Percentiles rank a stretch among this genome's conserved stretches.
Conservation (phyloP, 2,888 invertebrate species). For the Sarcophaga variegata region DNA sequence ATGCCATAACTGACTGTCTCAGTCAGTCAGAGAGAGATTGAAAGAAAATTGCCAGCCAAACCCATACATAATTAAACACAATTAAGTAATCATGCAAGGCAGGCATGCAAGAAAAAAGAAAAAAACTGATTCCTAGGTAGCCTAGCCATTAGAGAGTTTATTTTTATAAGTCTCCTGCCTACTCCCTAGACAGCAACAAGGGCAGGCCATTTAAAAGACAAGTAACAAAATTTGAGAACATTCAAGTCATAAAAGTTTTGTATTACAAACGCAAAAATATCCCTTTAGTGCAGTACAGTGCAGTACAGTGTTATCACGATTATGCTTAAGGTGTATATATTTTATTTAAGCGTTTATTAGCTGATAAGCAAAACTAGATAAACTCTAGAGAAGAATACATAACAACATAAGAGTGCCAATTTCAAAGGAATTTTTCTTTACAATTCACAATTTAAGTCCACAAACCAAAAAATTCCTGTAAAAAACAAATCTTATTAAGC, state of each 20-base stretch:
- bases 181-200: no score
- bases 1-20: no score
- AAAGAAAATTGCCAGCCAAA: not conserved
- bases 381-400: conserved; percentile 3
- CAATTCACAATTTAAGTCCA: not conserved
- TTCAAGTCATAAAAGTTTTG: no score
- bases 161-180: no score
- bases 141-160: no score
- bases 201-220: no score
- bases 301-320: conserved; percentile 54
- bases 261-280: not conserved
- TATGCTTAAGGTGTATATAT: conserved; percentile 59
- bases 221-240: no score
- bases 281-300: conserved; percentile 8
- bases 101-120: no score
- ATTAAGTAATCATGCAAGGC: conserved; percentile 59
- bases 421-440: conserved; percentile 23
- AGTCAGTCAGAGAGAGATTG: no score
- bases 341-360: conserved; percentile 66
- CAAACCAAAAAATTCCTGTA: conserved; percentile 25
- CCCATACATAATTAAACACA: conserved; percentile 48
- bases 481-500: conserved; percentile 54
- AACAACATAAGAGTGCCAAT: not conserved
- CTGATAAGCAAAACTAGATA: conserved; percentile 68
- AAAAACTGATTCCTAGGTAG: no score